Evolutionary conservation across 2,113 vertebrate genomes (phyloP).

Genomic region (Chloebia gouldiae): DNA sequence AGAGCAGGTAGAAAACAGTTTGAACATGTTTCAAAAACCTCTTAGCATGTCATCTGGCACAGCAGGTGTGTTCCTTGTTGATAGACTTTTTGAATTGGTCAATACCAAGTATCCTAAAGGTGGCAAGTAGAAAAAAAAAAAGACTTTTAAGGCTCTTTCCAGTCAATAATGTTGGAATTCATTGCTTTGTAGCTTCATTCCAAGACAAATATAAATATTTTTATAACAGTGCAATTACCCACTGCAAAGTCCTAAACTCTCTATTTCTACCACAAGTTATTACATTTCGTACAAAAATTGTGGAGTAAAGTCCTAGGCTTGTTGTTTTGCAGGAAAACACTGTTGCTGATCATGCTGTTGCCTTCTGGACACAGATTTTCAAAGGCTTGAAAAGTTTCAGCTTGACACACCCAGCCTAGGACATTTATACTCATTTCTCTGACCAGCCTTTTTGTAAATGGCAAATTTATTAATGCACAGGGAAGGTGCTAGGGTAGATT

Average conservation of each 20-base stretch:
- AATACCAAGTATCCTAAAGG: not conserved
- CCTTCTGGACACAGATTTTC: not conserved
- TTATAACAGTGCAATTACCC: not conserved
- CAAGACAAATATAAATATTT: not conserved
- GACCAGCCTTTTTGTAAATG: not conserved
- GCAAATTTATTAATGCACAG: not conserved
- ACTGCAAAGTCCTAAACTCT: not conserved
- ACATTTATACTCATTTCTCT: not conserved
- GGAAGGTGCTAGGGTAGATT: constrained; percentile 13
- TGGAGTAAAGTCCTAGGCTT: not conserved
- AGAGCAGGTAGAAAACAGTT: not conserved
- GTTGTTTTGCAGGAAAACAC: not conserved
- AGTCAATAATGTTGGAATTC: not conserved
- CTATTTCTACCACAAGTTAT: not conserved
- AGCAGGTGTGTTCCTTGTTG: not conserved
- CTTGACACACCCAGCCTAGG: not conserved
- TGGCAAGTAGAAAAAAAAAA: not conserved
- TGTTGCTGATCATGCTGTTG: not conserved
- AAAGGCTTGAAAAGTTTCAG: not conserved
- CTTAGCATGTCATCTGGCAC: not conserved
- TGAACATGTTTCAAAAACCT: not conserved
- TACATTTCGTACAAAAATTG: not conserved
- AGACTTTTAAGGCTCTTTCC: not conserved
- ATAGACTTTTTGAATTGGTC: not conserved
- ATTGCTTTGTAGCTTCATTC: not conserved